A percentile compares a stretch with the other conserved stretches of the same genome.
Conservation (phyloP, 2,888 invertebrate species). For the Masnerella sp. region DNA sequence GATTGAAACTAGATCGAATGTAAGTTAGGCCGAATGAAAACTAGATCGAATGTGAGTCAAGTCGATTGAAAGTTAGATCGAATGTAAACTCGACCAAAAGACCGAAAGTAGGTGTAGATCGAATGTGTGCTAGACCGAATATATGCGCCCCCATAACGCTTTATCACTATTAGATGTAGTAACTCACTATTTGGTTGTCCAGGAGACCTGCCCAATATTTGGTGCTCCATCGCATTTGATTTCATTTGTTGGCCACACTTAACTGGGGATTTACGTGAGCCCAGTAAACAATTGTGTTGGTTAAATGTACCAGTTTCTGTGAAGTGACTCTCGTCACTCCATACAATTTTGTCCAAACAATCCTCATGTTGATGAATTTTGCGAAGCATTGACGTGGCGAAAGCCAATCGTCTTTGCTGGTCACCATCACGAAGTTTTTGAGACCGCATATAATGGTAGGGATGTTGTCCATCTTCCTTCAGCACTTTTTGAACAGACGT, state of each 20-base stretch:
- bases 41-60: too few relatives aligned
- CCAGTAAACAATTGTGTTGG: conserved; percentile 17
- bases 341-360: conserved; percentile 1
- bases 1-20: too few relatives aligned
- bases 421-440: conserved; percentile 3
- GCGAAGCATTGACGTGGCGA: conserved; percentile 2
- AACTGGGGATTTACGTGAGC: conserved; percentile 14
- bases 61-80: too few relatives aligned
- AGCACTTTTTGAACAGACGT: neutral
- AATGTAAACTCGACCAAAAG: too few relatives aligned
- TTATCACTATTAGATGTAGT: too few relatives aligned
- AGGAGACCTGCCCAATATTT: conserved; percentile 27
- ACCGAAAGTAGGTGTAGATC: too few relatives aligned
- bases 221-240: conserved; percentile 11
- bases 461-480: neutral
- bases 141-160: too few relatives aligned
- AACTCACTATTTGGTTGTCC: neutral
- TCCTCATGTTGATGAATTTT: neutral
- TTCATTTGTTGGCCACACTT: neutral
- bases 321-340: conserved; percentile 22
- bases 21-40: too few relatives aligned
- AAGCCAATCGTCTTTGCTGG: neutral
- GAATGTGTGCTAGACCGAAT: too few relatives aligned
- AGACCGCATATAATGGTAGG: conserved; percentile 9
- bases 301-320: conserved; percentile 21